These are phyloP conservation scores for Lucilia sericata DNA, from an alignment of 1,140 invertebrate species.

Conservation along the genomic window DNA sequence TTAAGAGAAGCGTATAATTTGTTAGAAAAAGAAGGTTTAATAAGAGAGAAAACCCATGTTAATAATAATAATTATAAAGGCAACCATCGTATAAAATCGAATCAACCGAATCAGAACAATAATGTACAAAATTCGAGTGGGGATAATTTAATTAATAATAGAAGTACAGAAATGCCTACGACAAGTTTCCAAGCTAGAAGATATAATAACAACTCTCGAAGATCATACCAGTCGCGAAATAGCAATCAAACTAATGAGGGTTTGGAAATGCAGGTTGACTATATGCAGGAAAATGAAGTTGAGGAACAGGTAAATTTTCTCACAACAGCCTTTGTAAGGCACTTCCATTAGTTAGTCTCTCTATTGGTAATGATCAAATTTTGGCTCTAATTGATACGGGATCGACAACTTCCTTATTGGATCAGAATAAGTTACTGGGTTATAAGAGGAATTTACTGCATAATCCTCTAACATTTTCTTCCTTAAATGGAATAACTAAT, in stretches of 20 bases:
- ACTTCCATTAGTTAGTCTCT: not conserved
- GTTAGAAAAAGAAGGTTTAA: slow-evolving; percentile 30
- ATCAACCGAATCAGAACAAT: too few species aligned
- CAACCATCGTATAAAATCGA: too few species aligned
- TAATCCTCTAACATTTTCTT: not conserved
- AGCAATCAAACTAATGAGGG: too few species aligned
- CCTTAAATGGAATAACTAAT: not conserved
- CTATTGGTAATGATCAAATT: not conserved
- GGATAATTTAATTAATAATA: too few species aligned
- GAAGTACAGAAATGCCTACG: not conserved
- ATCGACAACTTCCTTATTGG: not conserved
- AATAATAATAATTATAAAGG: too few species aligned
- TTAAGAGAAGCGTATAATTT: slow-evolving; percentile 46
- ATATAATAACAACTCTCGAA: too few species aligned
- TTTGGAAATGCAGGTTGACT: too few species aligned
- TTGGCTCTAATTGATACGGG: not conserved
- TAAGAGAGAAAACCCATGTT: slow-evolving; percentile 8
- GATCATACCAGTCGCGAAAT: too few species aligned
- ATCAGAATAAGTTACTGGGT: not conserved
- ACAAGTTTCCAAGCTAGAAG: slow-evolving; percentile 23
- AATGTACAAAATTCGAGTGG: too few species aligned
- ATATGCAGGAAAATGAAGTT: too few species aligned
- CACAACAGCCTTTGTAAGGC: not conserved
- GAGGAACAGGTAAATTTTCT: slow-evolving; percentile 19
- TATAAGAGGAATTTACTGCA: not conserved